These are phyloP conservation scores for Gryon sp. DNA, from an alignment of 1,140 invertebrate genomes.

Conservation along the genomic window DNA sequence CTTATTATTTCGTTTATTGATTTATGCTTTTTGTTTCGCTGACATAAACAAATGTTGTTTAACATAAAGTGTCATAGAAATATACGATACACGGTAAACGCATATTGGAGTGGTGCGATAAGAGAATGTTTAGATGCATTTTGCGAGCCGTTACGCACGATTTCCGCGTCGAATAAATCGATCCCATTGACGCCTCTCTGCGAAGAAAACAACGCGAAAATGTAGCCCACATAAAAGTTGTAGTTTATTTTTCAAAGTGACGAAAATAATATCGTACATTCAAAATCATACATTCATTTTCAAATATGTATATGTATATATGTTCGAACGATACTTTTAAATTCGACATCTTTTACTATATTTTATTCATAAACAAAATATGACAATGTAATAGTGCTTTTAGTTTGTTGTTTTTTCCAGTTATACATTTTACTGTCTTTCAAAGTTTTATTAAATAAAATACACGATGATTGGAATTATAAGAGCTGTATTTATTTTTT, in stretches of 20 bases:
- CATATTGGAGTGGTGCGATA: constrained; percentile 22
- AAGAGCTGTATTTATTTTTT: too few species aligned
- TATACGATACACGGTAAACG: constrained; percentile 11
- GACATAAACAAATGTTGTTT: constrained; percentile 2
- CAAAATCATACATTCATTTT: not conserved
- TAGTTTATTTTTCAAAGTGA: constrained; percentile 5
- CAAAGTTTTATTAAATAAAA: too few species aligned
- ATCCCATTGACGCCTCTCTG: constrained; percentile 38
- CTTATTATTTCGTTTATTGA: not conserved
- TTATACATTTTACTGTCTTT: too few species aligned
- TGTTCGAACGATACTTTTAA: too few species aligned
- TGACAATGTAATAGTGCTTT: too few species aligned
- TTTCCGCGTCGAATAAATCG: constrained; percentile 69
- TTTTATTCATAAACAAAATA: too few species aligned
- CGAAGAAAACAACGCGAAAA: constrained; percentile 59
- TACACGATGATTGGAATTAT: too few species aligned
- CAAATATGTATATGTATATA: too few species aligned
- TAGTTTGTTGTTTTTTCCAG: too few species aligned
- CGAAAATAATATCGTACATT: constrained; percentile 11
- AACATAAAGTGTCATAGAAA: constrained; percentile 8
- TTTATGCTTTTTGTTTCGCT: not conserved
- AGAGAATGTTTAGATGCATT: constrained; percentile 67
- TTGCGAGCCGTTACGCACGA: constrained; percentile 69
- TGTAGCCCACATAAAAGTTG: constrained; percentile 39
- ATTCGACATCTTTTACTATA: too few species aligned